Conservation (phyloP, 2,888 invertebrate species). For the Drosophila rubida region DNA sequence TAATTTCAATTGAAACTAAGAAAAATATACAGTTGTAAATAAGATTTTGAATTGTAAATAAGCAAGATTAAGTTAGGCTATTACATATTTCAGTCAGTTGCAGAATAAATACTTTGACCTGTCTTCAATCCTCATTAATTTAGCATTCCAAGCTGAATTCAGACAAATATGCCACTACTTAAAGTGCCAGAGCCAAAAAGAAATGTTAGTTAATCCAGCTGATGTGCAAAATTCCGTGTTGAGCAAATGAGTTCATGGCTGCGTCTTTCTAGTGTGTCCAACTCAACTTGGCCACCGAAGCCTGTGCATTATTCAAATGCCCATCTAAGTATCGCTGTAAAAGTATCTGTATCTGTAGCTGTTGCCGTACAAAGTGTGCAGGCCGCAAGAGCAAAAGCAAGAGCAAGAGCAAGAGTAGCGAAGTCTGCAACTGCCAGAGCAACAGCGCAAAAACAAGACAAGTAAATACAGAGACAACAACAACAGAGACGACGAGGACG, state of each 20-base stretch:
- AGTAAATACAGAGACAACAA: constrained; percentile 42
- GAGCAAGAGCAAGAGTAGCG: constrained; percentile 1
- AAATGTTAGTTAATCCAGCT: constrained; percentile 12
- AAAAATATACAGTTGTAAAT: too few species aligned
- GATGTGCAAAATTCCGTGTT: constrained; percentile 8
- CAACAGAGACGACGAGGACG: constrained; percentile 38
- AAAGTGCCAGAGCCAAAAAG: not conserved
- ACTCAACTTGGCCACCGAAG: constrained; percentile 27
- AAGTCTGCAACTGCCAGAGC: constrained; percentile 39
- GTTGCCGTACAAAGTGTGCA: constrained; percentile 37
- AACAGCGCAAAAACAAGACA: constrained; percentile 38
- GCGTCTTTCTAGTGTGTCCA: constrained; percentile 32
- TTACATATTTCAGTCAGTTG: too few species aligned
- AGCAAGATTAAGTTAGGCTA: too few species aligned
- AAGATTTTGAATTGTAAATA: too few species aligned
- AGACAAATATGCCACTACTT: too few species aligned
- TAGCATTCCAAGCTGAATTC: too few species aligned
- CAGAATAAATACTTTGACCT: too few species aligned
- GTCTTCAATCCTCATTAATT: too few species aligned
- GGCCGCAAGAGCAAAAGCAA: constrained; percentile 23
- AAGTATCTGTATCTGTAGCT: constrained; percentile 34
- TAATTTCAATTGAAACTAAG: too few species aligned
- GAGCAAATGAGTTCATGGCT: constrained; percentile 41
- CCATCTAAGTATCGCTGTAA: constrained; percentile 63
- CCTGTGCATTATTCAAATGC: constrained; percentile 73